Base-by-base conservation (phyloP, 2,888 invertebrate species). In the Lepas anatifera region DNA sequence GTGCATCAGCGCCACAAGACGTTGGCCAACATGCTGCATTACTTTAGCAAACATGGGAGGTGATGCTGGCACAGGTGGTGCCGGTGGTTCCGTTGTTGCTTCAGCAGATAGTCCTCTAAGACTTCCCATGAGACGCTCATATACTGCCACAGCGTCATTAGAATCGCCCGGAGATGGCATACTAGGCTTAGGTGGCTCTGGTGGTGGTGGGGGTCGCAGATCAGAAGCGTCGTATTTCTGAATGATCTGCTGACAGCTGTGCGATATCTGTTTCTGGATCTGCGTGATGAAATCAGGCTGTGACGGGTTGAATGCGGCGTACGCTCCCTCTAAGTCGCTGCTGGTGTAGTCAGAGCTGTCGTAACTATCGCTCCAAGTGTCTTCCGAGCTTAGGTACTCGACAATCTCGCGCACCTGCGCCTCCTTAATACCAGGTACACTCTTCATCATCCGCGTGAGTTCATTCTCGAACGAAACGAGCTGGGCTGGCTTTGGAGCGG, bases 291-390 rank as follows among this genome's bases (percentile, higher is more conserved):
- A 73, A 11, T 74, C 75, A 2, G 75, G 74, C 68, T 73, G 76
- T 11, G 72, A 74, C 58, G 74, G 74, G 69, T 75, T 75, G 7
- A 74, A 72, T 11, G 69, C 69, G 11, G 73, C 74, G 48, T 74
- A 74, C 11, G 75, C 73, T 6, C 74, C 75, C 66, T 77, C 92
- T 68, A 92, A 81, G 79, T 94, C 93, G 0, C 92, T 92, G 74
- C 91, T 92, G 2, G 92, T 93, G 77, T 93, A 94, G 79, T 94
- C 93, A 0, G 92, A 92, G 4, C 92, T 92, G 78, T 94, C 94
- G 77, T 92, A 93, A 0, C 92, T 93, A 79, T 94, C 94, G 74
- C 92, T 93, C 92, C 92, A 93, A 6, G 93, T 91, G 77, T 94
- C 94, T 78, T 94, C 94, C 74, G 92, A 92, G 74, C 92, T 93